Percentiles rank a stretch among this genome's conserved stretches.
Conservation (phyloP, 2,888 invertebrate species). For the Hirudinaria manillensis region DNA sequence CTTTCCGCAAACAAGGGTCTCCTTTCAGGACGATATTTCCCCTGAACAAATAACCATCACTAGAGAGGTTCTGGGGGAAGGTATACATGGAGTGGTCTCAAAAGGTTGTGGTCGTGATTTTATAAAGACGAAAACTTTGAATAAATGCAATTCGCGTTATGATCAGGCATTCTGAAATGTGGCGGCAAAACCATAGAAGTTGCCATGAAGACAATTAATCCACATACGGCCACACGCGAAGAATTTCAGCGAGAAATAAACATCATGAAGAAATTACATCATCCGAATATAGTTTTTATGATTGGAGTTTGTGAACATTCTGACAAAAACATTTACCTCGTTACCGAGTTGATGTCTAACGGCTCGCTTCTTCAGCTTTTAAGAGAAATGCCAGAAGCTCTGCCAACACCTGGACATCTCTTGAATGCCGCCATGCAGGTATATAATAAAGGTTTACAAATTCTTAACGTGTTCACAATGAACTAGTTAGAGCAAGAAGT, state of each 20-base stretch:
- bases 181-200: constrained; percentile 2
- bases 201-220: constrained; percentile 5
- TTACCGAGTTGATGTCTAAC: constrained; percentile 9
- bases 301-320: constrained; percentile 10
- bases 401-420: not conserved
- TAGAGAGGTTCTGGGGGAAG: not conserved
- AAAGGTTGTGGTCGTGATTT: not conserved
- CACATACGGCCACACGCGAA: not conserved
- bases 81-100: not conserved
- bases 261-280: not conserved
- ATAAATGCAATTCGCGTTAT: not conserved
- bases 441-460: not conserved
- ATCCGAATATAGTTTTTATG: constrained; percentile 21
- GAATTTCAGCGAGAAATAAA: constrained; percentile 22
- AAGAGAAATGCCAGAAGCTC: not conserved
- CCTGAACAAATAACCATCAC: not conserved
- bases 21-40: not conserved
- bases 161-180: not conserved
- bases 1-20: not conserved
- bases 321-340: not conserved
- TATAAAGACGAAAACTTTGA: not conserved
- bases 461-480: not conserved
- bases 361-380: constrained; percentile 12
- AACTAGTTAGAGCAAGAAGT: not conserved
- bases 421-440: not conserved